Evolutionary conservation across 2,888 invertebrate species (phyloP), one percentile per base, ranked within the genome.

Genomic region (Zaprionus obscuricornis): DNA sequence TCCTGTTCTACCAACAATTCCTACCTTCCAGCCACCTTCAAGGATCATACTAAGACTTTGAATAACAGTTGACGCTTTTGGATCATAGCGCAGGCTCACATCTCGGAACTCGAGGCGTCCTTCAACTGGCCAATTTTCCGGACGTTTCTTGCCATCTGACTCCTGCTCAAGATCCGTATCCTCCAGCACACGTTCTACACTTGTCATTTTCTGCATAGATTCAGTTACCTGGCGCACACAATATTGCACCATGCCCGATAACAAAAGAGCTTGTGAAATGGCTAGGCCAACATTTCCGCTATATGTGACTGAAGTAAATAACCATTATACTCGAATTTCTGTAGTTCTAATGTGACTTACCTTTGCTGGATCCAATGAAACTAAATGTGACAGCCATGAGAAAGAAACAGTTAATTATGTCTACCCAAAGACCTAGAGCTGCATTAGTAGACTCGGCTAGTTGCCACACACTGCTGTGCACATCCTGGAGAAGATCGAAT

Each of bases 221-320:
- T 97, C 96, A 0, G 96, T 96, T 0, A 96, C 95, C 86, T 97
- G 97, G 20, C 97, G 90, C 92, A 97, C 95, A 0, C 96, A 96
- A 93, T 95, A 97, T 85, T 94, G 94, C 22, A 94, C 94, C 93
- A 94, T 94, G 1, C 94, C 94, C 0, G 94, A 93, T 36, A 95
- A 90, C 0, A 93, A 93, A 6, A 94, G 93, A 10, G 94, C 93
- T 74, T 95, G 94, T 0, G 94, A 93, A 31, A 95, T 94, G 0
- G 94, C 95, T 27, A 95, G 82, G 0, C 95, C 95, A 0, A 95
- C 94, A 66, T 92, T 93, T 0, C 94, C 94, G 10, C 94, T 90
- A 16, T 79, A n/a, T n/a, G n/a, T n/a, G n/a, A n/a, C n/a, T n/a
- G n/a, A n/a, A n/a, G n/a, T n/a, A n/a, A n/a, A n/a, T 34, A 11